phyloP scores from a whole-genome alignment of 2,797 vertebrate species.

The Aeoliscus strigatus region DNA sequence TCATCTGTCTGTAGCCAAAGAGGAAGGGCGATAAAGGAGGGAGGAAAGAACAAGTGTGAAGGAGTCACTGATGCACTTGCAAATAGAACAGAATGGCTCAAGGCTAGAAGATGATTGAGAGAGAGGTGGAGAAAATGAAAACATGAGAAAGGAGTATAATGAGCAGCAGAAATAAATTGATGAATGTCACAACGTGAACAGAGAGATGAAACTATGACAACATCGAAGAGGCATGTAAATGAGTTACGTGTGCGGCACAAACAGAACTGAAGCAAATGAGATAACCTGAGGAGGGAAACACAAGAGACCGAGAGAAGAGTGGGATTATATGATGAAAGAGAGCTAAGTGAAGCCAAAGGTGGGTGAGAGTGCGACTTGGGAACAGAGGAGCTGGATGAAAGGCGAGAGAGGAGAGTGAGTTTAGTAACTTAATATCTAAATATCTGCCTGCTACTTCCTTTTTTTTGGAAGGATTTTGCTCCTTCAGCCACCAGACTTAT shows the following conservation, averaged over 20 bases:
- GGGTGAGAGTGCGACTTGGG: slow-evolving; percentile 15
- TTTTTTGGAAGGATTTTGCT: slow-evolving; percentile 33
- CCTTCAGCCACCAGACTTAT: slow-evolving; percentile 38
- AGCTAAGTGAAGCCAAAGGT: slow-evolving; percentile 21
- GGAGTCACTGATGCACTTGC: slow-evolving; percentile 11
- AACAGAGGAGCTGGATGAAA: slow-evolving; percentile 16
- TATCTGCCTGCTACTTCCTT: slow-evolving; percentile 23
- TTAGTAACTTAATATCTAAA: slow-evolving; percentile 30
- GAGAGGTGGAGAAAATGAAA: slow-evolving; percentile 42
- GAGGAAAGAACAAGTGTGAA: slow-evolving; percentile 6
- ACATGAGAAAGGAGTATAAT: slow-evolving; percentile 14
- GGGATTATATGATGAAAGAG: slow-evolving; percentile 26
- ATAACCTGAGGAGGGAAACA: slow-evolving; percentile 1
- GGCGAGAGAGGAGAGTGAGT: slow-evolving; percentile 23
- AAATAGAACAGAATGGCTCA: slow-evolving; percentile 21
- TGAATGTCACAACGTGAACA: slow-evolving; percentile 25
- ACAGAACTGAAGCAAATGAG: slow-evolving; percentile 6
- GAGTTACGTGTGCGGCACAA: slow-evolving; percentile 29
- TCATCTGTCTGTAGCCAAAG: slow-evolving; percentile 2
- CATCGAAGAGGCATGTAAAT: slow-evolving; percentile 40
- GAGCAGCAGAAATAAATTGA: slow-evolving; percentile 25
- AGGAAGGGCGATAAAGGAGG: not conserved
- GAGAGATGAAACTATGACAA: slow-evolving; percentile 23
- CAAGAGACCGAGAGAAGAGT: not conserved
- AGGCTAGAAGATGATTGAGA: slow-evolving; percentile 49